These are phyloP conservation scores for Heliconius hewitsoni DNA, from an alignment of 1,140 invertebrate genomes.

Conservation along the genomic window DNA sequence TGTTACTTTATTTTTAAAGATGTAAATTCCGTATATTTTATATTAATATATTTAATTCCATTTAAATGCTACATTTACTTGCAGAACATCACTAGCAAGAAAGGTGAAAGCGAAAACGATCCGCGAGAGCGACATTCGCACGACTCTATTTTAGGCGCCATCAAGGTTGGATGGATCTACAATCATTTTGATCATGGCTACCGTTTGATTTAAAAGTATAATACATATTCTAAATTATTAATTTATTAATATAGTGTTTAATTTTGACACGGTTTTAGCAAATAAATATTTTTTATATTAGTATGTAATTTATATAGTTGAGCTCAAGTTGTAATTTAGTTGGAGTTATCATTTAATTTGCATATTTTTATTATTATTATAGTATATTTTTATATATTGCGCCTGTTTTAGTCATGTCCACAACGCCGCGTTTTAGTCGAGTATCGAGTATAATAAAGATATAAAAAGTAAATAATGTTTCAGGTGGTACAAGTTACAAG, in stretches of 20 bases:
- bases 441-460: no score
- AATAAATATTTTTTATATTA: neutral
- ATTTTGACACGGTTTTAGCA: neutral
- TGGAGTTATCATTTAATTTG: neutral
- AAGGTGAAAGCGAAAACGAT: conserved; percentile 18
- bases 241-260: no score
- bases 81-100: neutral
- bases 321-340: neutral
- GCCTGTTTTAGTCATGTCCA: neutral
- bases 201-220: neutral
- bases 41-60: neutral
- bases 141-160: conserved; percentile 27
- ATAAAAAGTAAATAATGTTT: no score
- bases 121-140: conserved; percentile 14
- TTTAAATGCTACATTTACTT: neutral
- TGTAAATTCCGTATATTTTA: no score
- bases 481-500: no score
- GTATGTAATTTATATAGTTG: neutral
- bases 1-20: no score
- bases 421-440: neutral
- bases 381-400: neutral
- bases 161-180: conserved; percentile 19
- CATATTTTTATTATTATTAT: no score
- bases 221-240: neutral
- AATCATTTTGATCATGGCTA: neutral